These are phyloP conservation scores for Spheniscus humboldti DNA, from an alignment of 2,797 vertebrate genomes.

Conservation along the genomic window DNA sequence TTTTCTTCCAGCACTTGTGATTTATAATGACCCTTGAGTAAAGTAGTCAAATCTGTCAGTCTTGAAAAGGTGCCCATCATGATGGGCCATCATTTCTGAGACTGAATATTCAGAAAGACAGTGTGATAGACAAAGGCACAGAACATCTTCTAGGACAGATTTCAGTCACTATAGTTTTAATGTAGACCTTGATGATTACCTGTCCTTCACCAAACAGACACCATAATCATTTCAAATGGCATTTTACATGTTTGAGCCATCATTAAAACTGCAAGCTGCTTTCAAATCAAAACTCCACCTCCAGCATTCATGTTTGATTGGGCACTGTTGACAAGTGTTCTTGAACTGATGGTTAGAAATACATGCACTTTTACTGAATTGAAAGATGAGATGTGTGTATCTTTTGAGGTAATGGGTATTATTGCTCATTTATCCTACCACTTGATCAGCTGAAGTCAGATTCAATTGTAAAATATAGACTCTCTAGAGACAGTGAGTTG, in stretches of 20 bases:
- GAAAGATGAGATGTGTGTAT: background rate
- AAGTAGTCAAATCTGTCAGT: constrained; percentile 25
- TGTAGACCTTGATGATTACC: background rate
- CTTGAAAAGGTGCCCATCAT: background rate
- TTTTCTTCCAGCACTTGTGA: constrained; percentile 1
- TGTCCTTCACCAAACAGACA: constrained; percentile 20
- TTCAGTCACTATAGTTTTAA: background rate
- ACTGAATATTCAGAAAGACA: background rate
- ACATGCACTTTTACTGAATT: background rate
- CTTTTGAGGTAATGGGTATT: background rate
- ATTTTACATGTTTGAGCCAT: constrained; percentile 17
- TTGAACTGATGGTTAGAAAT: background rate
- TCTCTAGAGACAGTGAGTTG: background rate
- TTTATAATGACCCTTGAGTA: constrained; percentile 26
- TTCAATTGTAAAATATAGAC: background rate
- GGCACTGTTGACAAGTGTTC: background rate
- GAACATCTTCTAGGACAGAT: constrained; percentile 15
- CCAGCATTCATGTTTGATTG: background rate
- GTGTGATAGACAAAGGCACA: background rate
- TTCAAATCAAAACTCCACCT: background rate
- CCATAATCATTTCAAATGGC: background rate
- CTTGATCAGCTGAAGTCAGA: background rate
- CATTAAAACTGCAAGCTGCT: background rate
- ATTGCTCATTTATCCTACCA: background rate
- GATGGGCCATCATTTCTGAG: constrained; percentile 16